phyloP scores from a whole-genome alignment of 2,888 invertebrate genomes.

The Zaprionus lineosus region DNA sequence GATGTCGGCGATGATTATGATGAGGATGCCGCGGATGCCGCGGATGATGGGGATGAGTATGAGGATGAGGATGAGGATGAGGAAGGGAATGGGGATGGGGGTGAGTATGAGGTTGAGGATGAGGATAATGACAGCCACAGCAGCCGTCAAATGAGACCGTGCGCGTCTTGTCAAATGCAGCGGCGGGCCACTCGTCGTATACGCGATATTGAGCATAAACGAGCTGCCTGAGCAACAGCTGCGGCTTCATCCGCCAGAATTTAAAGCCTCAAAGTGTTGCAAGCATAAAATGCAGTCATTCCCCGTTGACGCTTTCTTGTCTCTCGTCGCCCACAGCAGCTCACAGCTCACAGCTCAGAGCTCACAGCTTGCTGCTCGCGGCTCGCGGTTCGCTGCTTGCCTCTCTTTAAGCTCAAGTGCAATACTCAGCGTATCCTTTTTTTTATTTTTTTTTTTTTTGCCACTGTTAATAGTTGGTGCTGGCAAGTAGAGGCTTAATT shows the following conservation, averaged over 20 bases:
- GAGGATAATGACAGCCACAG: not conserved
- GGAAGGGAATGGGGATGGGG: not conserved
- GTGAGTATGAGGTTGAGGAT: not conserved
- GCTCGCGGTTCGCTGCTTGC: no score
- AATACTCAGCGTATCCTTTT: constrained; percentile 55
- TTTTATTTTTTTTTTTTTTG: no score
- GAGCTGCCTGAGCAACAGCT: not conserved
- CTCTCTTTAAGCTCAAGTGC: constrained; percentile 49
- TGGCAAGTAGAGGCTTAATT: constrained; percentile 71
- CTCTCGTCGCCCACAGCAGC: no score
- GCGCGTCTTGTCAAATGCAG: constrained; percentile 47
- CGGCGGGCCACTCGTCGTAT: constrained; percentile 34
- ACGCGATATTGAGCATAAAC: constrained; percentile 27
- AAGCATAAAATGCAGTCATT: no score
- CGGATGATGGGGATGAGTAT: not conserved
- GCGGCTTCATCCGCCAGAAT: no score
- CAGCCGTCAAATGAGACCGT: constrained; percentile 11
- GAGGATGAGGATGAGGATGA: no score
- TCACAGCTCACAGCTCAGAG: constrained; percentile 2
- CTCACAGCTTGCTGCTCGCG: no score
- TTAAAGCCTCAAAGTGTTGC: no score
- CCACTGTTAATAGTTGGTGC: constrained; percentile 66
- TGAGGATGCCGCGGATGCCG: not conserved
- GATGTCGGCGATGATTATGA: no score
- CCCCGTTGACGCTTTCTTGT: no score